Base-by-base conservation (phyloP, 2,113 vertebrate species). In the Notothenia rossii region DNA sequence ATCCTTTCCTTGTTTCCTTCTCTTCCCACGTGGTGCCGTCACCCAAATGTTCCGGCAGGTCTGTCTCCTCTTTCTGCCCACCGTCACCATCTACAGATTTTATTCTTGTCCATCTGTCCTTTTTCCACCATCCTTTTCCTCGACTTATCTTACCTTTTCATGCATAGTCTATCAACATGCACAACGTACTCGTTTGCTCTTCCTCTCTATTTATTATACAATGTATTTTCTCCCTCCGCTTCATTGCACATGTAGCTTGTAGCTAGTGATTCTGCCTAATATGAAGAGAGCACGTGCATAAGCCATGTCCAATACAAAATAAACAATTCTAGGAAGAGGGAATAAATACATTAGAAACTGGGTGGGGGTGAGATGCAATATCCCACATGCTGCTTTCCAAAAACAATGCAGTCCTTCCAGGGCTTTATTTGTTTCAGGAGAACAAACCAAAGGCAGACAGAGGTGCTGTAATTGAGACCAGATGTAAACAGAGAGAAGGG, bases 391-490 rank as follows among this genome's bases (percentile, higher is more conserved):
- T 64, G 56, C 50, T 83, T 59, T 55, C 36, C 33, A 36, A 46
- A 84, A 82, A 81, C 63, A 82, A 68, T 72, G 55, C 53, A 50
- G 43, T 62, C 48, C 56, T 66, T 65, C 62, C 40, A 43, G 63
- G 18, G 18, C 14, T 85, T 62, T n/a, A 20, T 72, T 70, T 77
- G 68, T 77, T 80, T 68, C 71, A 77, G 36, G 25, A 64, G 56
- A 58, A 68, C 87, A 64, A 70, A 75, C 45, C 33, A 65, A 76
- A 86, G 71, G 71, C 10, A 13, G 63, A 70, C 69, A 59, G 43
- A 79, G 69, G 75, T 72, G 45, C 60, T 11, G 61, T 86, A 88
- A 91, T 86, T 81, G 78, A 82, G 82, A 89, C 73, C 88, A 93
- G 86, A 90, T 91, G 88, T 67, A 82, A 82, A 72, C 61, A 49